Evolutionary conservation across 2,888 invertebrate species (phyloP).

Genomic region (Drosophila niveifrons): DNA sequence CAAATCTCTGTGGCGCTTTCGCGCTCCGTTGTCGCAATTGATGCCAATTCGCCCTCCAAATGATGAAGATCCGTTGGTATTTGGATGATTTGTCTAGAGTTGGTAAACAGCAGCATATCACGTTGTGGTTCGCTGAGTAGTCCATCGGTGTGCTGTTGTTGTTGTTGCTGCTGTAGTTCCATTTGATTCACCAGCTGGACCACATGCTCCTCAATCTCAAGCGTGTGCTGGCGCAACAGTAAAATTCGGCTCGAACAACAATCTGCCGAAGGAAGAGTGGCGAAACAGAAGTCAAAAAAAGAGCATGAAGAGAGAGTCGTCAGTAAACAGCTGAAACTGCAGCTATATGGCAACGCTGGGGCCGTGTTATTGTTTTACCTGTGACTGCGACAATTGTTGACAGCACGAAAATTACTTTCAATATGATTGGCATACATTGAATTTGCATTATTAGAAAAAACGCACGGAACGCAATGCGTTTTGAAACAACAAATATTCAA

Average conservation of each 20-base stretch:
- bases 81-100: conserved; percentile 34
- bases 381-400: conserved; percentile 84
- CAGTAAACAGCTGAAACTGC: conserved; percentile 37
- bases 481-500: conserved; percentile 3
- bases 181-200: conserved; percentile 65
- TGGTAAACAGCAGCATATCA: conserved; percentile 24
- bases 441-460: conserved; percentile 71
- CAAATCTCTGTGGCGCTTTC: conserved; percentile 32
- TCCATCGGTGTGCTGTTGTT: conserved; percentile 21
- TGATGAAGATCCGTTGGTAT: conserved; percentile 18
- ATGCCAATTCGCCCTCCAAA: conserved; percentile 37
- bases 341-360: conserved; percentile 51
- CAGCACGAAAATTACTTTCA: conserved; percentile 84
- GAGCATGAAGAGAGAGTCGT: conserved; percentile 4
- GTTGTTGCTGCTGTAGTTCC: conserved; percentile 61
- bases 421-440: conserved; percentile 69
- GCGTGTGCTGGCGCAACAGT: conserved; percentile 82
- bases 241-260: conserved; percentile 85
- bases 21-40: conserved; percentile 50
- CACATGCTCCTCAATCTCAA: conserved; percentile 76
- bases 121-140: conserved; percentile 5
- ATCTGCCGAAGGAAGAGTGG: conserved; percentile 61
- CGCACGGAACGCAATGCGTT: conserved; percentile 49
- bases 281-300: not conserved
- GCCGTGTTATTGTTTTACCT: conserved; percentile 70